These are phyloP conservation scores for Plutomurus gul DNA, from an alignment of 1,140 invertebrate genomes.

Conservation along the genomic window DNA sequence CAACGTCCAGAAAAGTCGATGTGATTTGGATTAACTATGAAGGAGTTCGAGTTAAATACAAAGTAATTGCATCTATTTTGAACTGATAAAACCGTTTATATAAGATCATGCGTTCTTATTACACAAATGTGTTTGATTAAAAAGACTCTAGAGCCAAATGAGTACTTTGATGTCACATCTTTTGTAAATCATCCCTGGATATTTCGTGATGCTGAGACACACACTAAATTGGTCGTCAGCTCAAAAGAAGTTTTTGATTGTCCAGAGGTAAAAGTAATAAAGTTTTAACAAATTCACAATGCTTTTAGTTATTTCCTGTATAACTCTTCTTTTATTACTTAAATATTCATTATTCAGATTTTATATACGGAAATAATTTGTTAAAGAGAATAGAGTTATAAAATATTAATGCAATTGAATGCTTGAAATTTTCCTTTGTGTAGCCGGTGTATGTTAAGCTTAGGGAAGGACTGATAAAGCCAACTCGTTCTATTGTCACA, in stretches of 20 bases:
- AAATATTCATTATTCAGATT: neutral
- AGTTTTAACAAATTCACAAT: too few relatives aligned
- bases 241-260: conserved; percentile 57
- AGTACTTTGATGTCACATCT: conserved; percentile 69
- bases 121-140: conserved; percentile 8
- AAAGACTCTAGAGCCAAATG: conserved; percentile 59
- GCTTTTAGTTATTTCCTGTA: too few relatives aligned
- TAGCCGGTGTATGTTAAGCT: conserved; percentile 46
- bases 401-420: neutral
- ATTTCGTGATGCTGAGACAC: conserved; percentile 67
- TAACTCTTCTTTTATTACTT: too few relatives aligned
- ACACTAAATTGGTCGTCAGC: conserved; percentile 61
- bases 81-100: too few relatives aligned
- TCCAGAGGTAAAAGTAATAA: conserved; percentile 48
- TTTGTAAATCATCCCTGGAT: conserved; percentile 75
- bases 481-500: conserved; percentile 54
- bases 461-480: conserved; percentile 44
- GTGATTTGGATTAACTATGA: conserved; percentile 76
- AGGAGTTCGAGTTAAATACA: conserved; percentile 65
- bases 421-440: neutral
- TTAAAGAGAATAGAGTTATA: neutral
- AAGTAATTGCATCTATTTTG: conserved; percentile 47
- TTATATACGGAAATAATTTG: neutral
- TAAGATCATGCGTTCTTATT: neutral
- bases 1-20: conserved; percentile 65